These are phyloP conservation scores for Crocuta crocuta DNA, from an alignment of 2,113 vertebrate species.

Conservation along the genomic window DNA sequence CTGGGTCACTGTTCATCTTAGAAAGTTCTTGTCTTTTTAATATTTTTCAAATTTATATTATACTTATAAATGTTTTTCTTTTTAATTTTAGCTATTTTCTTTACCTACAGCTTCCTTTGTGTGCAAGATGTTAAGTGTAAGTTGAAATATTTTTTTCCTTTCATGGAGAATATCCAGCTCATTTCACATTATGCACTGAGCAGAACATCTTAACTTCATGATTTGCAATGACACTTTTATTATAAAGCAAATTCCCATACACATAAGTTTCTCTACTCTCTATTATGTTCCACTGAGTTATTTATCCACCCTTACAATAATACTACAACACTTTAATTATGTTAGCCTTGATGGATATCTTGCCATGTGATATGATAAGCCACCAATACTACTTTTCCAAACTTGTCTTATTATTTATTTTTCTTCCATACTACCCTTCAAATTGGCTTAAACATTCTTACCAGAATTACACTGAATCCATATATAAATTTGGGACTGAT, in stretches of 20 bases:
- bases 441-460: not conserved
- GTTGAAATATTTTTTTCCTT: not conserved
- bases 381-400: not conserved
- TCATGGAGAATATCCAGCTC: not conserved
- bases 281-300: not conserved
- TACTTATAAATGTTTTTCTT: not conserved
- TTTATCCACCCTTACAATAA: not conserved
- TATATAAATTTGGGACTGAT: not conserved
- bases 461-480: not conserved
- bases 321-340: not conserved
- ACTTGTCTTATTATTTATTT: not conserved
- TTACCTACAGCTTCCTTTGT: not conserved
- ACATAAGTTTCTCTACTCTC: not conserved
- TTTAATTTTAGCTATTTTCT: not conserved
- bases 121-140: not conserved
- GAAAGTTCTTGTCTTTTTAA: not conserved
- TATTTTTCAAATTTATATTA: not conserved
- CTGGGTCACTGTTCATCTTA: not conserved
- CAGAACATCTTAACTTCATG: not conserved
- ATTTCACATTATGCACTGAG: not conserved
- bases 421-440: conserved; percentile 4
- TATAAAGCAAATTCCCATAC: not conserved
- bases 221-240: not conserved
- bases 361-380: not conserved
- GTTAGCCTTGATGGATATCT: not conserved